Base-by-base conservation (phyloP, 2,888 invertebrate genomes). In the Drosophila ustulata region DNA sequence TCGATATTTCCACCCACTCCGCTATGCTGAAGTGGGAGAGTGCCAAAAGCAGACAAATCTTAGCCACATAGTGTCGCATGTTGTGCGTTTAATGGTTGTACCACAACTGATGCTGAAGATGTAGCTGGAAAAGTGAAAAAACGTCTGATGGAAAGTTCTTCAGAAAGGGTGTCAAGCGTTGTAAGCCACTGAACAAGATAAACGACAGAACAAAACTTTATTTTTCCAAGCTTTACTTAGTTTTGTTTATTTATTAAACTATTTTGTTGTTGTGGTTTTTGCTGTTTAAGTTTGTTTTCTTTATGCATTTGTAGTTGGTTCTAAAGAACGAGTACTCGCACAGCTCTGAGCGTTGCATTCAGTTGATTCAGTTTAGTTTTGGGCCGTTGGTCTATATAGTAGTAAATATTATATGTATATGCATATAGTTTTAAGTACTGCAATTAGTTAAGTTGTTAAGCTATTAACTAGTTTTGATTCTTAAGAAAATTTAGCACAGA, bases 401-500 rank as follows among this genome's bases (percentile, higher is more conserved):
- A 39, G 45, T 41, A 50, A 46, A 50, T 56, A 39, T 30, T 28
- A 34, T 56, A 39, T 41, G 26, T 57, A 51, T 66, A 62, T 75
- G 67, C 70, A 41, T 71, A 66, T 61, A 30, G 4, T 11, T 37
- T 66, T 66, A 72, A 74, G 74, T 63, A 78, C 62, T 51, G 82
- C 58, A 70, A 73, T 78, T 73, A 68, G 69, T 80, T 68, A 72
- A 72, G 68, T 39, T 32, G 49, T 64, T 34, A 46, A 52, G 50
- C 59, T 76, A 77, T 71, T 65, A 58, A 77, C 77, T 77, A 82
- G 63, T 85, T 82, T 88, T 85, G 75, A 80, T 88, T 81, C 73
- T 75, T 77, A 72, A 77, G 72, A 75, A 80, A 80, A 82, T 83
- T 89, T 86, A 89, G 89, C 88, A 90, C 83, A 82, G 53, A 69